Evolutionary conservation across 2,888 invertebrate species (phyloP).

Genomic region (Philopedon plagiatum): DNA sequence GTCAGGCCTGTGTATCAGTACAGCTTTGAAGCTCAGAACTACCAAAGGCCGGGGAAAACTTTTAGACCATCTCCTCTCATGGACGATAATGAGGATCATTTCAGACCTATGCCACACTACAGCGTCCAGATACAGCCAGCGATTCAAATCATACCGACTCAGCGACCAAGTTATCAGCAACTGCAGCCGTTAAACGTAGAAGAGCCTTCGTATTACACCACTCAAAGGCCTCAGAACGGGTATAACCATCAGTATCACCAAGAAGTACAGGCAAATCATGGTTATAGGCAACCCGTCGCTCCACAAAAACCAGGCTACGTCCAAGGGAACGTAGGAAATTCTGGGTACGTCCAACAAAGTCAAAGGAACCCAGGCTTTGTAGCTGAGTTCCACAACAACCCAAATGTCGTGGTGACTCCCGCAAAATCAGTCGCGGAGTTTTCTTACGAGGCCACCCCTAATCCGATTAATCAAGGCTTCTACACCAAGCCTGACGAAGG

Average conservation of each 20-base stretch:
- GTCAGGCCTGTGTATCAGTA: slow-evolving; percentile 80
- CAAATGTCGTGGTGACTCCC: slow-evolving; percentile 53
- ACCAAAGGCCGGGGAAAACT: slow-evolving; percentile 63
- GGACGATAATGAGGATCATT: slow-evolving; percentile 57
- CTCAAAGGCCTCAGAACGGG: slow-evolving; percentile 11
- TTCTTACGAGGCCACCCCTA: slow-evolving; percentile 65
- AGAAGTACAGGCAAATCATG: slow-evolving; percentile 25
- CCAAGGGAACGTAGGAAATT: not conserved
- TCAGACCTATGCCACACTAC: slow-evolving; percentile 63
- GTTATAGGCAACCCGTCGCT: not conserved
- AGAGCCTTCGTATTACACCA: slow-evolving; percentile 38
- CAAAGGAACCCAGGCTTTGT: slow-evolving; percentile 15
- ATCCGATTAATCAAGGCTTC: slow-evolving; percentile 72
- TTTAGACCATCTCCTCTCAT: slow-evolving; percentile 59
- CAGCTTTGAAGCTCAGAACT: slow-evolving; percentile 77
- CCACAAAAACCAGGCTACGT: not conserved
- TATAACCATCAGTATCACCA: slow-evolving; percentile 36
- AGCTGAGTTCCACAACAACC: slow-evolving; percentile 18
- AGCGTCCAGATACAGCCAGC: slow-evolving; percentile 67
- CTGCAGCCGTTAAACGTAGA: slow-evolving; percentile 41
- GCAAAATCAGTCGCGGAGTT: slow-evolving; percentile 61
- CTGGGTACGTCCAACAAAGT: slow-evolving; percentile 9
- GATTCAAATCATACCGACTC: slow-evolving; percentile 63
- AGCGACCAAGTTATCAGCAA: slow-evolving; percentile 46
- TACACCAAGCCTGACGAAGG: slow-evolving; percentile 81